Evolutionary conservation across 2,888 invertebrate species (phyloP).

Genomic region (Limnephilus lunatus): DNA sequence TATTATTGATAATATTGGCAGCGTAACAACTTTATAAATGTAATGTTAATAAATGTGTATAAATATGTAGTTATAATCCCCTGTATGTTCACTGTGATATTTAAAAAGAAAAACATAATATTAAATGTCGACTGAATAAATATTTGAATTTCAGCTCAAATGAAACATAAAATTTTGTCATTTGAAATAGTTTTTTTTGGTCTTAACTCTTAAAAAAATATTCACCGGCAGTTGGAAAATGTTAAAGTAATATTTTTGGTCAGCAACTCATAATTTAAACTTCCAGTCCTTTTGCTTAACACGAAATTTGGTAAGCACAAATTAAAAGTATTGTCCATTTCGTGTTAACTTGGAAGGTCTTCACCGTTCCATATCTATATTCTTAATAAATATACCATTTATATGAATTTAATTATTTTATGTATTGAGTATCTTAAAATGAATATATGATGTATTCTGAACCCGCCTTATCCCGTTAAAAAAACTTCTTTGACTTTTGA

Average conservation of each 20-base stretch:
- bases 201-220: not conserved
- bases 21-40: constrained; percentile 31
- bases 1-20: constrained; percentile 12
- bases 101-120: constrained; percentile 57
- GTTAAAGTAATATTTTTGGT: not conserved
- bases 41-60: constrained; percentile 45
- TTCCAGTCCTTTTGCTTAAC: not conserved
- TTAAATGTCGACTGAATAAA: constrained; percentile 54
- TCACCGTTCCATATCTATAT: not conserved
- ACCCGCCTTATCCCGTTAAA: not conserved
- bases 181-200: not conserved
- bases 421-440: not conserved
- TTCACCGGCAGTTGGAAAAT: not conserved
- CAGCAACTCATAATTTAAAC: not conserved
- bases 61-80: constrained; percentile 55
- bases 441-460: not conserved
- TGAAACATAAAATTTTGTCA: not conserved
- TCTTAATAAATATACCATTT: not conserved
- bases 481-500: not conserved
- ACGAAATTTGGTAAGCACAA: not conserved
- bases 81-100: constrained; percentile 64
- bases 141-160: constrained; percentile 41
- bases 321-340: not conserved
- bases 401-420: not conserved
- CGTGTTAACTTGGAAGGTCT: not conserved